A percentile compares a stretch with the other conserved stretches of the same genome.
phyloP scores from a whole-genome alignment of 2,888 invertebrate species.

The Microdon myrmicae region DNA sequence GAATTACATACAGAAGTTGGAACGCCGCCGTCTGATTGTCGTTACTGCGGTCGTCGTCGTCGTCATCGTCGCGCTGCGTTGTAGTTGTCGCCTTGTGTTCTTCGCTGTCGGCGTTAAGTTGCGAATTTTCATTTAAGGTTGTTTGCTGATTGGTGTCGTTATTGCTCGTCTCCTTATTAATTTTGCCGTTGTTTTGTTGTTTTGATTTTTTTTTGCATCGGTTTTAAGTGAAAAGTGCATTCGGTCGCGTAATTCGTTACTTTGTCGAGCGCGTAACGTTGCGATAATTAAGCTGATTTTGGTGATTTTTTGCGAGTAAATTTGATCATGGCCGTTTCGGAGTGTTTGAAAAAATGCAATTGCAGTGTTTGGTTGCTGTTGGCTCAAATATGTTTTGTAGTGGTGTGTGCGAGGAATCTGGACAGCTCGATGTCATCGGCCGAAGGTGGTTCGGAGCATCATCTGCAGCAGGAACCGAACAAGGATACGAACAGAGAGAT shows the following conservation, averaged over 20 bases:
- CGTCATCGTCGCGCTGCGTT: neutral
- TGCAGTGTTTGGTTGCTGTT: slow-evolving; percentile 40
- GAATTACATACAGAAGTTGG: slow-evolving; percentile 36
- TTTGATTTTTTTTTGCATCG: slow-evolving; percentile 9
- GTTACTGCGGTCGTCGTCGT: slow-evolving; percentile 1
- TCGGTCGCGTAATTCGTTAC: slow-evolving; percentile 36
- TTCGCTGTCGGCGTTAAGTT: neutral
- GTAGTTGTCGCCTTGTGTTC: slow-evolving; percentile 2
- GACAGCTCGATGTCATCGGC: slow-evolving; percentile 18
- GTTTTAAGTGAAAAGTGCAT: slow-evolving; percentile 34
- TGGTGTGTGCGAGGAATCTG: slow-evolving; percentile 40
- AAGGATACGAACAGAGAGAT: slow-evolving; percentile 55
- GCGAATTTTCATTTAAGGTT: neutral
- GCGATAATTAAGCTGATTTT: slow-evolving; percentile 21
- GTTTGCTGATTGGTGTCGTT: neutral
- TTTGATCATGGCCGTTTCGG: slow-evolving; percentile 44
- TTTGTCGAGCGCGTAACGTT: slow-evolving; percentile 1
- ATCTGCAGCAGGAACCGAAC: slow-evolving; percentile 35
- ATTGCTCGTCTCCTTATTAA: slow-evolving; percentile 21
- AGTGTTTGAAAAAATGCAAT: slow-evolving; percentile 47
- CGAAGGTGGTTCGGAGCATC: slow-evolving; percentile 15
- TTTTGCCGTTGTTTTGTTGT: slow-evolving; percentile 25
- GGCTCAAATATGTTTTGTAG: slow-evolving; percentile 36
- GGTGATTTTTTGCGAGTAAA: neutral
- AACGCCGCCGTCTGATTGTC: slow-evolving; percentile 6